Evolutionary conservation across 1,140 invertebrate species (phyloP).

Genomic region (Cheumatopsyche charites): DNA sequence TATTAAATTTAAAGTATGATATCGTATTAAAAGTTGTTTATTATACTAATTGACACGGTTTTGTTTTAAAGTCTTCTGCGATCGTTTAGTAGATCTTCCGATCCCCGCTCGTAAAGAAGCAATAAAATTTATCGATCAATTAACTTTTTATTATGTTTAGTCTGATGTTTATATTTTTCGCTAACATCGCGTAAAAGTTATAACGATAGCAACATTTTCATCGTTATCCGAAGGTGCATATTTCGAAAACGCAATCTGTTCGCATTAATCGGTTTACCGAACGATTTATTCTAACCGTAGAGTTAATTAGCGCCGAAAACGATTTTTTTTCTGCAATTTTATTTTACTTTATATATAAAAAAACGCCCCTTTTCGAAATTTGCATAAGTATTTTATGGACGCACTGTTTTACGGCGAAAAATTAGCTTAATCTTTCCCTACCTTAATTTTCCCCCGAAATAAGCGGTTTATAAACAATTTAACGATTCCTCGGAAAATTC

Average conservation of each 20-base stretch:
- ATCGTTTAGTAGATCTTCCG: too few species aligned
- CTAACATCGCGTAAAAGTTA: neutral
- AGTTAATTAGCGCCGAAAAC: conserved; percentile 1
- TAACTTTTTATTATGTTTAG: too few species aligned
- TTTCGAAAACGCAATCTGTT: neutral
- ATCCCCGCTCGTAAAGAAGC: too few species aligned
- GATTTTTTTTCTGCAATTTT: neutral
- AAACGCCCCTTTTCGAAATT: neutral
- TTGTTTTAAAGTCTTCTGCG: too few species aligned
- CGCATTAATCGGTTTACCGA: conserved; percentile 9
- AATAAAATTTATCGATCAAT: too few species aligned
- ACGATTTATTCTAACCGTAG: neutral
- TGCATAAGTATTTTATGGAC: conserved; percentile 16
- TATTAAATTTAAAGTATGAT: neutral
- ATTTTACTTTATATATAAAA: too few species aligned
- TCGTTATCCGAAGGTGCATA: conserved; percentile 4
- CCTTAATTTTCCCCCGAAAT: conserved; percentile 16
- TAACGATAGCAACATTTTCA: neutral
- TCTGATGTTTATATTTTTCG: too few species aligned
- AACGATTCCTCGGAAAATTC: conserved; percentile 4
- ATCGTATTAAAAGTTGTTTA: too few species aligned
- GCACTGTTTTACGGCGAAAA: conserved; percentile 7
- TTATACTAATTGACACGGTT: too few species aligned
- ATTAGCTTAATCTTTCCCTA: conserved; percentile 22
- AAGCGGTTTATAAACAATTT: conserved; percentile 26